These are phyloP conservation scores for Yponomeuta sedellus DNA, from an alignment of 2,888 invertebrate species.

Conservation along the genomic window DNA sequence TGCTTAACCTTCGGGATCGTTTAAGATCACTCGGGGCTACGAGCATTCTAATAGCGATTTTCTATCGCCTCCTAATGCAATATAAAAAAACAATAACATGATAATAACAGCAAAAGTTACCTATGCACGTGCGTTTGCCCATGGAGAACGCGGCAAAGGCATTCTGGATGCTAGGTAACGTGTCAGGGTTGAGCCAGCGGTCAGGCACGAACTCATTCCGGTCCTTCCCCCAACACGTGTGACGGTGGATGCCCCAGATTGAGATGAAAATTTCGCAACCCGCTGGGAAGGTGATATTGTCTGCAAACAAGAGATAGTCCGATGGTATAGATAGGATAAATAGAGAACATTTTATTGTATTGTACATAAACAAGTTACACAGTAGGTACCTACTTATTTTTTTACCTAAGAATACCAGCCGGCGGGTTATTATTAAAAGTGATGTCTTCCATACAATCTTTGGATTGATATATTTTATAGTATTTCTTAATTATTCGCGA, in stretches of 20 bases:
- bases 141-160: conserved; percentile 23
- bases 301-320: not conserved
- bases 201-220: conserved; percentile 22
- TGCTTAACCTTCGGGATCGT: too few relatives aligned
- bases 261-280: not conserved
- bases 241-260: conserved; percentile 6
- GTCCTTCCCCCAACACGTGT: conserved; percentile 19
- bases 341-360: too few relatives aligned
- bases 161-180: conserved; percentile 19
- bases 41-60: too few relatives aligned
- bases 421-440: too few relatives aligned
- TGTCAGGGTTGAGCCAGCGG: conserved; percentile 23
- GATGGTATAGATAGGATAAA: too few relatives aligned
- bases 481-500: too few relatives aligned
- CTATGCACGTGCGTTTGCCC: conserved; percentile 25
- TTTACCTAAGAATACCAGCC: too few relatives aligned
- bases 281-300: conserved; percentile 3
- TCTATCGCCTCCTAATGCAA: not conserved
- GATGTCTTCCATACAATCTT: too few relatives aligned
- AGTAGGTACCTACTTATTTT: too few relatives aligned
- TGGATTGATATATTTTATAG: too few relatives aligned
- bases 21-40: too few relatives aligned
- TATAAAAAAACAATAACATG: not conserved
- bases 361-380: too few relatives aligned
- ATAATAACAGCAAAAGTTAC: conserved; percentile 23